Evolutionary conservation across 2,797 vertebrate genomes (phyloP).

Genomic region (Sebastes paucispinis): DNA sequence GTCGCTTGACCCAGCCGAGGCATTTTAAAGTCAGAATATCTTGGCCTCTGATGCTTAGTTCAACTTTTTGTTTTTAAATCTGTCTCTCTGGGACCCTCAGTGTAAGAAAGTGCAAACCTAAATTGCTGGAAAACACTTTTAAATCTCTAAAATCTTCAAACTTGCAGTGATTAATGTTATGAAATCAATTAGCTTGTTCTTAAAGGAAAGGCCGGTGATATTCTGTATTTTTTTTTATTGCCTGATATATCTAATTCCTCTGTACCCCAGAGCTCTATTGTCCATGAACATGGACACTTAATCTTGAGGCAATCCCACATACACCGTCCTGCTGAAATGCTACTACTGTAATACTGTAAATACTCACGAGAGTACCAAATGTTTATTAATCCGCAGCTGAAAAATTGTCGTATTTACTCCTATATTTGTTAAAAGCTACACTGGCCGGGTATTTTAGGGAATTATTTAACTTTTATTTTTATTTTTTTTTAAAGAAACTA

Average conservation of each 20-base stretch:
- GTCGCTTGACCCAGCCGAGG: neutral
- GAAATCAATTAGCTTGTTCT: neutral
- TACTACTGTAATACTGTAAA: neutral
- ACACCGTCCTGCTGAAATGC: neutral
- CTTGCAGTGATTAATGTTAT: no score
- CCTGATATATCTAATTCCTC: neutral
- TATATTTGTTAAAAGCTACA: neutral
- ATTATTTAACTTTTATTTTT: neutral
- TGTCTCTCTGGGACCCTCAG: neutral
- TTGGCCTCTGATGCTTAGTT: neutral
- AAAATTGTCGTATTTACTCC: neutral
- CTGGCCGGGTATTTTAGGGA: neutral
- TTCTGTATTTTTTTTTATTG: neutral
- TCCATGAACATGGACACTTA: neutral
- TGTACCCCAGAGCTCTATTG: neutral
- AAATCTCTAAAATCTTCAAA: no score
- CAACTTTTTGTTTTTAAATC: neutral
- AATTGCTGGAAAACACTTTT: neutral
- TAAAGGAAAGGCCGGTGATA: neutral
- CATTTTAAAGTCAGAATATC: neutral
- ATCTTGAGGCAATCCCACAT: neutral
- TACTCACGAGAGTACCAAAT: neutral
- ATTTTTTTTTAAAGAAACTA: neutral
- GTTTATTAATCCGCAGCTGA: neutral
- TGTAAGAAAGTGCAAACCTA: neutral